Percentiles rank a stretch among this genome's conserved stretches.
phyloP scores from a whole-genome alignment of 2,888 invertebrate genomes.

The Noctua pronuba region DNA sequence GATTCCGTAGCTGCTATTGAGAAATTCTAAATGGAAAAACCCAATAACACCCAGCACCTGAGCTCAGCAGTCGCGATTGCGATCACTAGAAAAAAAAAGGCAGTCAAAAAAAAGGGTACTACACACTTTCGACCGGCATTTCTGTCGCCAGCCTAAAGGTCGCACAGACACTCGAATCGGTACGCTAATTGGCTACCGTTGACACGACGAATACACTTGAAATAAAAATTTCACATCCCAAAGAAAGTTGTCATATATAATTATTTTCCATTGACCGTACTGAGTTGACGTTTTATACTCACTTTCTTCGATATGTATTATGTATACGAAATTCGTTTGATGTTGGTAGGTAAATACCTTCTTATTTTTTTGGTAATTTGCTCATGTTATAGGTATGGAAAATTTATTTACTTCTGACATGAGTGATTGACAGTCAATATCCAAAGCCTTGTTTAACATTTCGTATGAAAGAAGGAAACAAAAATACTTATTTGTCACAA shows the following conservation, averaged over 20 bases:
- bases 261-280: slow-evolving; percentile 36
- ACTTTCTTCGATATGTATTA: slow-evolving; percentile 52
- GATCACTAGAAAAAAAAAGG: no score
- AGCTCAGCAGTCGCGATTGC: no score
- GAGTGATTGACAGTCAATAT: slow-evolving; percentile 17
- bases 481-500: neutral
- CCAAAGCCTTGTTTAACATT: neutral
- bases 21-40: no score
- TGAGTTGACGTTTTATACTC: slow-evolving; percentile 36
- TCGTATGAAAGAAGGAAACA: neutral
- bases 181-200: slow-evolving; percentile 45
- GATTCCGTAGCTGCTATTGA: no score
- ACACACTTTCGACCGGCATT: neutral
- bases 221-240: slow-evolving; percentile 45
- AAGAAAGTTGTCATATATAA: slow-evolving; percentile 59
- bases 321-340: slow-evolving; percentile 2
- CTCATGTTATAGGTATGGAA: neutral
- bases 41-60: no score
- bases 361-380: neutral
- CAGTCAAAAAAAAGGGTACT: neutral
- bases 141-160: slow-evolving; percentile 46
- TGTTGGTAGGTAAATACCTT: neutral
- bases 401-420: slow-evolving; percentile 4
- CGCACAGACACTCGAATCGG: slow-evolving; percentile 19
- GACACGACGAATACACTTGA: slow-evolving; percentile 26